Evolutionary conservation across 2,113 vertebrate genomes (phyloP), one percentile per base, ranked within the genome.

Genomic region (Cisticola juncidis): DNA sequence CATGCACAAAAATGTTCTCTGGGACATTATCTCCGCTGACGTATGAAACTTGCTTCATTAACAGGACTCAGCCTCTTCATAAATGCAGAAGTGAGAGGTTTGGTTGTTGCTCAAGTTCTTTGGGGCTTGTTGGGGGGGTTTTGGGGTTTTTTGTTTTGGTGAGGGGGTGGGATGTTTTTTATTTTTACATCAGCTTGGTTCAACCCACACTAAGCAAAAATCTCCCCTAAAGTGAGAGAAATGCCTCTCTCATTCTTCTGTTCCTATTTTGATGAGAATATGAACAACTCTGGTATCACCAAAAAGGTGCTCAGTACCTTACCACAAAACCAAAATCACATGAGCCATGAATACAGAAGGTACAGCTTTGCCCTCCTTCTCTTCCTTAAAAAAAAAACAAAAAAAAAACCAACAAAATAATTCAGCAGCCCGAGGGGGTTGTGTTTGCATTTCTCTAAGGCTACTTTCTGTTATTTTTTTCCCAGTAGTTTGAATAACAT

Each of bases 231-330:
- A 86, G 8, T 5, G 10, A 35, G 14, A 66, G 36, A 45, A 14
- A 47, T 9, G 21, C 15, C 31, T 80, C 56, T 57, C 51, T 45
- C 2, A 0, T 48, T 21, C 44, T n/a, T 65, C 38, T 64, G 25
- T 29, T 66, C 25, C 5, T 1, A 36, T 3, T 9, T 0, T 40
- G 6, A 29, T 5, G 1, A 82, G 25, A 25, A 42, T 8, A 36
- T 1, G 2, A 28, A 56, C 5, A 35, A 11, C 24, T 21, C 36
- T 36, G 9, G 1, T 17, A 20, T 29, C 58, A 57, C 1, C 0
- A 2, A 20, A 40, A 56, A 74, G 20, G 14, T 15, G 26, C 35
- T 21, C 6, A 16, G 28, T 14, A 40, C 14, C 48, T 76, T 29
- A 57, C 44, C 23, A n/a, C 62, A 76, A 71, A 81, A 38, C 2